A percentile compares a stretch with the other conserved stretches of the same genome.
Evolutionary conservation across 2,113 vertebrate species (phyloP).

Genomic region (Gasterosteus aculeatus): DNA sequence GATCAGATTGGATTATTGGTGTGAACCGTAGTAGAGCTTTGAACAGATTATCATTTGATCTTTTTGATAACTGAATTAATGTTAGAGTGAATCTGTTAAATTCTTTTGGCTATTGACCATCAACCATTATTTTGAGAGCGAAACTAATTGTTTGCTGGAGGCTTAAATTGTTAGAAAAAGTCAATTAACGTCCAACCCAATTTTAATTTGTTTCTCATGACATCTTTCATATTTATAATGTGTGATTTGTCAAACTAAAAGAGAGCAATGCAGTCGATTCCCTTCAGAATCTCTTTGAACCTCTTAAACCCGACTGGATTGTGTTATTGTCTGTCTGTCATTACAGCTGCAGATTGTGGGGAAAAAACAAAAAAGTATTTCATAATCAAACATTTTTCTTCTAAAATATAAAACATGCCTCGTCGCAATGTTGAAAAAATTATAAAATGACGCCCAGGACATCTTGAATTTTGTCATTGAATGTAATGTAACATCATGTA

Average conservation of each 20-base stretch:
- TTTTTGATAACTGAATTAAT: neutral
- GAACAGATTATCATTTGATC: neutral
- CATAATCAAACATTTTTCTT: neutral
- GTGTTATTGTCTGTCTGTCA: fast-evolving
- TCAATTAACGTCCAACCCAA: neutral
- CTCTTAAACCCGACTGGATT: conserved; percentile 16
- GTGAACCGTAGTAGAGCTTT: neutral
- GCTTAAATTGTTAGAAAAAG: conserved; percentile 13
- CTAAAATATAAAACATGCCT: conserved; percentile 2
- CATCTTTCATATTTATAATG: neutral
- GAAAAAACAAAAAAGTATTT: no score
- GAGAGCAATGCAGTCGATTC: conserved; percentile 13
- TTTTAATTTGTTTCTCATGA: neutral
- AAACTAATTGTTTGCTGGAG: neutral
- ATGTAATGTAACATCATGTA: neutral
- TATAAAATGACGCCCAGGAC: neutral
- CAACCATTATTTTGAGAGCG: neutral
- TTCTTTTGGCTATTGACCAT: neutral
- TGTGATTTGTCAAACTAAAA: neutral
- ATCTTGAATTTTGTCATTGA: neutral
- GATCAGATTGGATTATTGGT: neutral
- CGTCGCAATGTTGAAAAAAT: neutral
- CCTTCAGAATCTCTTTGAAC: conserved; percentile 11
- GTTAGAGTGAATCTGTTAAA: neutral
- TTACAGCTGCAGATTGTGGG: neutral